phyloP scores from a whole-genome alignment of 2,888 invertebrate genomes.

The Mythimna ferrago region DNA sequence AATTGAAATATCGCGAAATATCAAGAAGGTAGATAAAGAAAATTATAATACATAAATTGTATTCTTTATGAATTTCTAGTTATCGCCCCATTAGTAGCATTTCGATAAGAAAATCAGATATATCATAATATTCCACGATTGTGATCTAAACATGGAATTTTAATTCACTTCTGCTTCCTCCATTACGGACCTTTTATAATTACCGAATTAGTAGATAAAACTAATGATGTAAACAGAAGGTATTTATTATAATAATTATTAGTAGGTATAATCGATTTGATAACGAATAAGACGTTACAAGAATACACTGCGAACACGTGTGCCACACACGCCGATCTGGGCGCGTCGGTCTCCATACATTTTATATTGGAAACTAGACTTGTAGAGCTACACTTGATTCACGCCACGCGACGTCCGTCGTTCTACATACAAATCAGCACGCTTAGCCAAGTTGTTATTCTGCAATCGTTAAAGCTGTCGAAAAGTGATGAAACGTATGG shows the following conservation, averaged over 20 bases:
- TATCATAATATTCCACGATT: slow-evolving; percentile 24
- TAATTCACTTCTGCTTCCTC: slow-evolving; percentile 55
- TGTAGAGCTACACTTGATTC: no score
- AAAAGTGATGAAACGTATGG: no score
- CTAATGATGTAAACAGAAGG: slow-evolving; percentile 38
- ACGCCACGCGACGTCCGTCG: no score
- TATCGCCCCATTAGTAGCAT: not conserved
- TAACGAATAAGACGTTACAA: slow-evolving; percentile 8
- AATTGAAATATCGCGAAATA: no score
- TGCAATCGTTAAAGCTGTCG: no score
- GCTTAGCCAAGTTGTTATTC: no score
- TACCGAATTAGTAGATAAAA: slow-evolving; percentile 42
- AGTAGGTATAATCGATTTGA: slow-evolving; percentile 13
- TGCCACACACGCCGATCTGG: no score
- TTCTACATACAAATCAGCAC: no score
- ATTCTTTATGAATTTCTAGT: not conserved
- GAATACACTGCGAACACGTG: no score
- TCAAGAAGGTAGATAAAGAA: not conserved
- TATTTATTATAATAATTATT: slow-evolving; percentile 4
- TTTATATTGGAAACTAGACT: no score
- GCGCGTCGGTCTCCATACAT: no score
- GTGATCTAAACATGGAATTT: slow-evolving; percentile 49
- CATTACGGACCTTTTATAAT: slow-evolving; percentile 48
- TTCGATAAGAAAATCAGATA: slow-evolving; percentile 31
- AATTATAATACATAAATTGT: not conserved